Evolutionary conservation across 2,113 vertebrate genomes (phyloP).

Genomic region (Dicrurus megarhynchus): DNA sequence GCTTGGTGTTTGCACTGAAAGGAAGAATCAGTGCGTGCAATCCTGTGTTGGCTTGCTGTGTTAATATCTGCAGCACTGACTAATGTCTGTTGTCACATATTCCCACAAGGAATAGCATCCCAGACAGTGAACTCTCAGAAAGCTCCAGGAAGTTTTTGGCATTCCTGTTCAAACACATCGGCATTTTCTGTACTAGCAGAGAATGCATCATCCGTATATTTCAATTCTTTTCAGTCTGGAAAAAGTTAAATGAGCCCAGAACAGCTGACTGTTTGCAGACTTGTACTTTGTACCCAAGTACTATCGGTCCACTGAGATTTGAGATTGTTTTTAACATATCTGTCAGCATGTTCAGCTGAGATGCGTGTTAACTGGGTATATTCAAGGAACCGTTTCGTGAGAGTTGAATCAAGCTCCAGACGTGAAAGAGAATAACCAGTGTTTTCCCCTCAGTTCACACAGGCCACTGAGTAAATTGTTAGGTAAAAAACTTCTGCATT

Average conservation of each 20-base stretch:
- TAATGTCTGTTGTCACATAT: constrained; percentile 51
- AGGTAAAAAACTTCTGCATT: not conserved
- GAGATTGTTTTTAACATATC: not conserved
- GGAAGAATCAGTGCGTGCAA: not conserved
- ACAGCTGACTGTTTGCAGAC: not conserved
- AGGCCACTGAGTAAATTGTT: not conserved
- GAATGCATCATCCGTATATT: not conserved
- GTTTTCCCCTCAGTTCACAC: not conserved
- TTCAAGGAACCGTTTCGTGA: not conserved
- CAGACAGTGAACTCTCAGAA: constrained; percentile 14
- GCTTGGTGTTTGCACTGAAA: not conserved
- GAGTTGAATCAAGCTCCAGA: not conserved
- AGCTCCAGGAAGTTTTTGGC: not conserved
- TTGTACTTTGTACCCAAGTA: not conserved
- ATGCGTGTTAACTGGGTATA: not conserved
- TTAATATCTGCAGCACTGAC: constrained; percentile 15
- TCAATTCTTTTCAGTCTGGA: not conserved
- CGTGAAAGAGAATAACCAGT: not conserved
- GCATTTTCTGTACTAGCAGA: not conserved
- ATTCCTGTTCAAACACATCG: not conserved
- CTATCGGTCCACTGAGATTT: not conserved
- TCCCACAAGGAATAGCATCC: constrained; percentile 22
- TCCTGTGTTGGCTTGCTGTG: not conserved
- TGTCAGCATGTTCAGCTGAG: not conserved
- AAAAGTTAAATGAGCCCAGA: not conserved